phyloP scores from a whole-genome alignment of 2,888 invertebrate species.

The Ochropleura leucogaster region DNA sequence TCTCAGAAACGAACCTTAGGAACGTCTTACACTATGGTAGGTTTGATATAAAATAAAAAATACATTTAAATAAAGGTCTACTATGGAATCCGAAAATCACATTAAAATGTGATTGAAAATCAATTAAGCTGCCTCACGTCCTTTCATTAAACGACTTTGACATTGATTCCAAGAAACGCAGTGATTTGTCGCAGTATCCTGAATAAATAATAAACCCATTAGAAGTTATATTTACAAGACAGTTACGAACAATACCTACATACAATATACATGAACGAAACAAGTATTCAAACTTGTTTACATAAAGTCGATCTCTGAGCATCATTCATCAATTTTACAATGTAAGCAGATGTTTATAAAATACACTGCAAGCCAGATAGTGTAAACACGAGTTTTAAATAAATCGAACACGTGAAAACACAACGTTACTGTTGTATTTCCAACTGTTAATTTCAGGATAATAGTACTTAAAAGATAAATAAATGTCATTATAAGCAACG shows the following conservation, averaged over 20 bases:
- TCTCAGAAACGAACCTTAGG: not conserved
- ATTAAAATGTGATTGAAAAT: conserved; percentile 40
- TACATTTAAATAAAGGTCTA: too few species aligned
- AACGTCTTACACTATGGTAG: not conserved
- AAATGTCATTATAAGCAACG: conserved; percentile 56
- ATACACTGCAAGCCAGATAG: conserved; percentile 30
- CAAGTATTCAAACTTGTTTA: conserved; percentile 56
- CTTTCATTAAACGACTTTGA: conserved; percentile 23
- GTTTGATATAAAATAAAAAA: not conserved
- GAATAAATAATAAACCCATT: conserved; percentile 52
- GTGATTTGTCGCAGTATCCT: conserved; percentile 38
- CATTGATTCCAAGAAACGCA: conserved; percentile 38
- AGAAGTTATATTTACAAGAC: conserved; percentile 38
- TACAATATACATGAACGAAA: conserved; percentile 22
- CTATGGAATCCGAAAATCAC: conserved; percentile 13
- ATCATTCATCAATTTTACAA: conserved; percentile 51
- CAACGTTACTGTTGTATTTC: conserved; percentile 13
- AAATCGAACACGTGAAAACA: conserved; percentile 51
- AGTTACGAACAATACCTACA: conserved; percentile 29
- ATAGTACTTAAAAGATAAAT: conserved; percentile 42
- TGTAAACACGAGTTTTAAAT: conserved; percentile 55
- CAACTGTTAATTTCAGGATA: conserved; percentile 29
- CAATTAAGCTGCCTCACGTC: conserved; percentile 20
- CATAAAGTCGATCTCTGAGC: conserved; percentile 40
- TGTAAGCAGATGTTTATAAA: conserved; percentile 53